phyloP scores from a whole-genome alignment of 1,140 invertebrate species.

The Pogonognathellus flavescens region DNA sequence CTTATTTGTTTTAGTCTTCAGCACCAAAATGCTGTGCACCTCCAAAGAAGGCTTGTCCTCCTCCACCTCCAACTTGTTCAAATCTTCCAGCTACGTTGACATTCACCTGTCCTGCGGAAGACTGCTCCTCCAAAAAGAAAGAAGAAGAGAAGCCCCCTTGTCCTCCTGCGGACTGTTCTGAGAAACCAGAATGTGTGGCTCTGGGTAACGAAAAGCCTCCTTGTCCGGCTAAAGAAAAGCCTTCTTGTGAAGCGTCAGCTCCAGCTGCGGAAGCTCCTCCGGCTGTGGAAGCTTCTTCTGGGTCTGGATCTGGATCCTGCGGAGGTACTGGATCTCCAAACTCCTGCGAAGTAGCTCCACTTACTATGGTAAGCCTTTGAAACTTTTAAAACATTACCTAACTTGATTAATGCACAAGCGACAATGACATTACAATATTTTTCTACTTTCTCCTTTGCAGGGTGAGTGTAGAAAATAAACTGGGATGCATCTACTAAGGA shows the following conservation, averaged over 20 bases:
- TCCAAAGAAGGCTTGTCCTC: conserved; percentile 17
- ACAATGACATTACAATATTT: too few relatives aligned
- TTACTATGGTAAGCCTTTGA: conserved; percentile 21
- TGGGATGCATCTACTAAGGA: too few relatives aligned
- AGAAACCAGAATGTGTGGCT: background rate
- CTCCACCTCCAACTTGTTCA: conserved; percentile 20
- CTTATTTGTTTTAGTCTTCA: background rate
- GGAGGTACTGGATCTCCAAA: background rate
- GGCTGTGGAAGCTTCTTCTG: background rate
- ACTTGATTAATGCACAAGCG: too few relatives aligned
- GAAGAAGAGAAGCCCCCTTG: conserved; percentile 25
- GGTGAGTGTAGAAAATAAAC: too few relatives aligned
- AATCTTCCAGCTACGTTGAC: conserved; percentile 40
- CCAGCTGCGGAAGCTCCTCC: background rate
- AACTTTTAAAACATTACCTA: too few relatives aligned
- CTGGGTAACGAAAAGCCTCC: background rate
- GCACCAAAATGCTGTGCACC: conserved; percentile 49
- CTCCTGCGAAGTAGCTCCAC: conserved; percentile 19
- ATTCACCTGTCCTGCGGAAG: conserved; percentile 50
- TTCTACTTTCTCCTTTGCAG: background rate
- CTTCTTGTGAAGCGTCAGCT: background rate
- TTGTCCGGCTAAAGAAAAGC: background rate
- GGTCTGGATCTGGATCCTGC: background rate
- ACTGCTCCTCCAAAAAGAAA: background rate
- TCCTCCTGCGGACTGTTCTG: background rate